phyloP scores from a whole-genome alignment of 64 coral and sea anemone species.

The Dendronephthya gigantea region DNA sequence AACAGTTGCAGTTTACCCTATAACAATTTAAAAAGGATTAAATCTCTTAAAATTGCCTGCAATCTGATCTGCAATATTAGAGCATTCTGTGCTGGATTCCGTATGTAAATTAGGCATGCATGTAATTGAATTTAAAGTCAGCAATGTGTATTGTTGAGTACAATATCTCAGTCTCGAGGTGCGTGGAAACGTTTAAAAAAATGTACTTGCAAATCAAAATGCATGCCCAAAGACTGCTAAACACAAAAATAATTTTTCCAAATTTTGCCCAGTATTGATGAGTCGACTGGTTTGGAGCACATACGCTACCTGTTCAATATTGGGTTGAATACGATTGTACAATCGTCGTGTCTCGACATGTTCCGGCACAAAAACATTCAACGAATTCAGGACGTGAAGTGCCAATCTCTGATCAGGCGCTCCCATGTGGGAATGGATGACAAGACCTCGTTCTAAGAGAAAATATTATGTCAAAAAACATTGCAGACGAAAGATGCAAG shows the following conservation, averaged over 20 bases:
- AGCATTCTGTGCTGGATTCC: no score
- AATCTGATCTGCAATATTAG: no score
- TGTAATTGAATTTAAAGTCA: no score
- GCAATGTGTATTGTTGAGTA: no score
- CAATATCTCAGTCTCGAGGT: no score
- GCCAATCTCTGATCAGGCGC: conserved; percentile 56
- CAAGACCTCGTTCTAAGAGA: conserved; percentile 47
- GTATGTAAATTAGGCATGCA: no score
- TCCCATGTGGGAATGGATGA: conserved; percentile 52
- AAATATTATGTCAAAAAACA: no score
- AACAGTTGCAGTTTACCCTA: conserved; percentile 1
- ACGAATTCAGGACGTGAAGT: conserved; percentile 61
- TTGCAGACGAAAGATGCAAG: no score
- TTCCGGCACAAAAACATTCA: conserved; percentile 64
- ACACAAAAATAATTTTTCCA: no score
- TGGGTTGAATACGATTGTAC: conserved; percentile 53
- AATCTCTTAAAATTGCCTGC: neutral
- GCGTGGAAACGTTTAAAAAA: no score
- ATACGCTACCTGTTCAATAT: conserved; percentile 62
- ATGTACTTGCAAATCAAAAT: neutral
- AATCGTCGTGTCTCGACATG: conserved; percentile 82
- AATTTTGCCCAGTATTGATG: no score
- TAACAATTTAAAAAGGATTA: neutral
- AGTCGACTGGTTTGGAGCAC: no score
- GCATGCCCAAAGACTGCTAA: neutral